phyloP scores from a whole-genome alignment of 2,888 invertebrate species.

The Drosophila eohydei region DNA sequence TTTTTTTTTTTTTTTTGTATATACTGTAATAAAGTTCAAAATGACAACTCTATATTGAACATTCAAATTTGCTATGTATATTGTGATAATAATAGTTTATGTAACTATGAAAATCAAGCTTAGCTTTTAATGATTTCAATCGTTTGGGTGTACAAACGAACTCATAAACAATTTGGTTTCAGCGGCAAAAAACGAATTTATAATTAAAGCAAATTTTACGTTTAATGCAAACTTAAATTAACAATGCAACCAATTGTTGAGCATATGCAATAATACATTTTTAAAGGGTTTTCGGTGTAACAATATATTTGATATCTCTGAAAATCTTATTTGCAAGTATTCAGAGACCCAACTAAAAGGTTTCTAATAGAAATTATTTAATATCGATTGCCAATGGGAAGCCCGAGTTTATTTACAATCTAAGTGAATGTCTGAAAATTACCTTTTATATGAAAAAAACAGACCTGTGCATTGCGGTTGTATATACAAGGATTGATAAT shows the following conservation, averaged over 20 bases:
- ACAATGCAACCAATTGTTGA: conserved; percentile 46
- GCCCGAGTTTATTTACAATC: conserved; percentile 14
- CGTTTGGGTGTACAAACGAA: conserved; percentile 29
- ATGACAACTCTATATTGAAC: conserved; percentile 73
- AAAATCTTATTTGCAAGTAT: conserved; percentile 17
- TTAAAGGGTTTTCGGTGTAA: neutral
- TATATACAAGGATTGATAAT: conserved; percentile 38
- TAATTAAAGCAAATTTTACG: conserved; percentile 53
- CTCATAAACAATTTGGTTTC: conserved; percentile 38
- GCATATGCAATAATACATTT: conserved; percentile 15
- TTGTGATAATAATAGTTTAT: conserved; percentile 31
- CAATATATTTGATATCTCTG: conserved; percentile 5
- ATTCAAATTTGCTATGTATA: conserved; percentile 78
- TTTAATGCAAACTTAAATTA: conserved; percentile 55
- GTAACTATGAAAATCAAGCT: conserved; percentile 49
- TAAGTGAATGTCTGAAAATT: conserved; percentile 17
- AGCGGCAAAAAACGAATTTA: conserved; percentile 47
- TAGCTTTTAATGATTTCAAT: conserved; percentile 34
- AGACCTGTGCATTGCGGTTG: conserved; percentile 43
- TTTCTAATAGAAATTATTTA: neutral
- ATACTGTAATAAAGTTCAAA: conserved; percentile 52
- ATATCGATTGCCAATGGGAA: conserved; percentile 7
- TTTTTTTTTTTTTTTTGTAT: conserved; percentile 26
- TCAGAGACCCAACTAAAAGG: conserved; percentile 34
- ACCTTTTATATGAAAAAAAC: neutral